Conservation (phyloP, 2,888 invertebrate genomes). For the Scotopteryx bipunctaria region DNA sequence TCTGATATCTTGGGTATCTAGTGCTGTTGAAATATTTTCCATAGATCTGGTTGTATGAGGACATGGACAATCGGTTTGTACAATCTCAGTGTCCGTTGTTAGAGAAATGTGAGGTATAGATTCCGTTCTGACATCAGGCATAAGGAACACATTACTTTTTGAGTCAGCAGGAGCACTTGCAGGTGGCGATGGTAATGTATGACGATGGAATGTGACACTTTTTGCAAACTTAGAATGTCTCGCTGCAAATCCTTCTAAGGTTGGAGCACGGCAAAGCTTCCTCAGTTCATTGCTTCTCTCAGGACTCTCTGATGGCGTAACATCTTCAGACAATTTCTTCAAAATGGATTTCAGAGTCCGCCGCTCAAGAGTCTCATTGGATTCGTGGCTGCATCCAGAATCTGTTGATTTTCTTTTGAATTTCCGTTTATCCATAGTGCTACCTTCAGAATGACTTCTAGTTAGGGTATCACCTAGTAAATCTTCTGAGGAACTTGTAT, state of each 20-base stretch:
- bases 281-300: slow-evolving; percentile 84
- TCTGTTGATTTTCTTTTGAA: slow-evolving; percentile 73
- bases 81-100: slow-evolving; percentile 40
- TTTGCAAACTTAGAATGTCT: slow-evolving; percentile 94
- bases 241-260: slow-evolving; percentile 94
- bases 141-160: slow-evolving; percentile 60
- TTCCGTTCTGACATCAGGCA: slow-evolving; percentile 56
- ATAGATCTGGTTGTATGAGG: slow-evolving; percentile 48
- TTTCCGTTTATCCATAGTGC: slow-evolving; percentile 86
- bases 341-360: slow-evolving; percentile 92
- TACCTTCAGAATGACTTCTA: slow-evolving; percentile 91
- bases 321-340: slow-evolving; percentile 90
- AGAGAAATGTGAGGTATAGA: slow-evolving; percentile 46
- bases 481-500: slow-evolving; percentile 84
- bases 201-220: slow-evolving; percentile 94
- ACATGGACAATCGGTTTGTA: slow-evolving; percentile 41
- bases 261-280: slow-evolving; percentile 90
- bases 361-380: slow-evolving; percentile 92
- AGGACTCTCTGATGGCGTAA: slow-evolving; percentile 74
- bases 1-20: slow-evolving; percentile 54
- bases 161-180: slow-evolving; percentile 71
- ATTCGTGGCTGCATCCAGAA: slow-evolving; percentile 71
- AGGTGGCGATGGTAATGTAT: slow-evolving; percentile 92
- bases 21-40: slow-evolving; percentile 37
- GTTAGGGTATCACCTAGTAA: slow-evolving; percentile 84